Base-by-base conservation (phyloP, 2,888 invertebrate species). In the Lithophane socia region DNA sequence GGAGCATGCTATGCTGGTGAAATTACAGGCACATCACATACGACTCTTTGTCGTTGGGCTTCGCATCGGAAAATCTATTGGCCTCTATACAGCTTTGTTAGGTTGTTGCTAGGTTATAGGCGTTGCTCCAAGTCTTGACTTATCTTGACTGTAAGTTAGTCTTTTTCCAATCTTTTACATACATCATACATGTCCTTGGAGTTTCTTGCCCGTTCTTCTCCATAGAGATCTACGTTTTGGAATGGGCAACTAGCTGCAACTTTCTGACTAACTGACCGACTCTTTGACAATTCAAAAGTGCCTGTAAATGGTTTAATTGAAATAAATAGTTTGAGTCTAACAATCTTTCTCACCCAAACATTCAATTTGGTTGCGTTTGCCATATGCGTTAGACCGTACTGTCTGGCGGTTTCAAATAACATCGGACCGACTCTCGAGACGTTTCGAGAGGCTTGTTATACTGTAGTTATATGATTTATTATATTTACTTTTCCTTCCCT, bases 381-480 rank as follows among this genome's bases (percentile, higher is more conserved):
- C 9, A 42, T 29, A 70, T 49, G 63, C n/a, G 24, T 64, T 58
- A 49, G 56, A 80, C 64, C 52, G 52, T 79, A 72, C 71, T 52
- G 71, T 77, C 87, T 73, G 71, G 47, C 77, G 68, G 44, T 68
- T 79, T 76, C 85, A 77, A 80, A 86, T 74, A 82, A 77, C 56
- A 49, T 63, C 58, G 63, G 61, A 80, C 64, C 21, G 49, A 63
- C 69, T 65, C 73, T 75, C 54, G 73, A 85, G 82, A 76, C 76
- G 29, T 76, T 76, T 65, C 54, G 67, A 85, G 76, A 73, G 56
- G 24, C 76, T 69, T 72, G 82, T 73, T 67, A 71, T 37, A 56
- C 29, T 54, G 37, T 83, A 68, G 49, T 68, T 83, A 60, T 65
- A 60, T 82, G 75, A 66, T 65, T 80, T 84, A 84, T 72, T 82